phyloP scores from a whole-genome alignment of 2,888 invertebrate species.

The Carabus problematicus region DNA sequence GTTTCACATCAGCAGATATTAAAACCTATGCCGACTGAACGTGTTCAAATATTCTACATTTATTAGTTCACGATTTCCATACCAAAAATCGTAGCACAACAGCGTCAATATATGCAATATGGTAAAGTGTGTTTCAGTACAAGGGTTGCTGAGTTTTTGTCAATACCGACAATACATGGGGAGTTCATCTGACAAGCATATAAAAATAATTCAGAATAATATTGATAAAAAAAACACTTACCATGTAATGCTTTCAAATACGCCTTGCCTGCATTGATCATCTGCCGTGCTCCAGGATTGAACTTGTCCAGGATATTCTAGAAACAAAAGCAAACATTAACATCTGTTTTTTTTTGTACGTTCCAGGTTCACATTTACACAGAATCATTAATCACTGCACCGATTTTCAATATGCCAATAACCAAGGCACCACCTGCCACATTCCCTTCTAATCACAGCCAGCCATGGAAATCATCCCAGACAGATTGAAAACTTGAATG shows the following conservation, averaged over 20 bases:
- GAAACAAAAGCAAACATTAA: slow-evolving; percentile 56
- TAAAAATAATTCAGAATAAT: slow-evolving; percentile 2
- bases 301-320: slow-evolving; percentile 97
- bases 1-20: no score
- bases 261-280: slow-evolving; percentile 93
- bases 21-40: no score
- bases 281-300: slow-evolving; percentile 91
- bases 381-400: slow-evolving; percentile 21
- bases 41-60: no score
- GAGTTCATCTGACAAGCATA: background rate
- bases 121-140: no score
- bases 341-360: slow-evolving; percentile 26
- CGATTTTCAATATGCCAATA: slow-evolving; percentile 17
- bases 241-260: slow-evolving; percentile 94
- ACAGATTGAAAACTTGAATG: slow-evolving; percentile 24
- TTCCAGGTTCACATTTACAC: slow-evolving; percentile 3
- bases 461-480: background rate
- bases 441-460: slow-evolving; percentile 21
- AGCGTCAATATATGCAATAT: no score
- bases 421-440: no score
- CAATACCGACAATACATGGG: background rate
- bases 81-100: no score
- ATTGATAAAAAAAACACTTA: slow-evolving; percentile 64
- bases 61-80: no score
- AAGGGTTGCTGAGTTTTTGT: no score